phyloP scores from a whole-genome alignment of 2,888 invertebrate species.

The Pachymerium ferrugineum region DNA sequence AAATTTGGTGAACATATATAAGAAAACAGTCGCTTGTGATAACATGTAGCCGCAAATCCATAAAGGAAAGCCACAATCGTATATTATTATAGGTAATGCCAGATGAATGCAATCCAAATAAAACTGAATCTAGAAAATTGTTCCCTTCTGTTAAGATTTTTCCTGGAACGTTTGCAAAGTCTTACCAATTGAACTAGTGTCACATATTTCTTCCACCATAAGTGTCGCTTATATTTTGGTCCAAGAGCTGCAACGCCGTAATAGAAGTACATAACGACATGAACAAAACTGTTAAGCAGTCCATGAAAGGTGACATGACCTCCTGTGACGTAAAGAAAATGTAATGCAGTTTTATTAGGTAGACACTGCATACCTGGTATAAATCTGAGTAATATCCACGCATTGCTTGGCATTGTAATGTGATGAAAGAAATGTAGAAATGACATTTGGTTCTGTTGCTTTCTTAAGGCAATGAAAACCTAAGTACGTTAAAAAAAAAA shows the following conservation, averaged over 20 bases:
- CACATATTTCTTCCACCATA: conserved; percentile 12
- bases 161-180: not conserved
- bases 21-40: not conserved
- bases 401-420: not conserved
- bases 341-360: not conserved
- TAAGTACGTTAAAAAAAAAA: not conserved
- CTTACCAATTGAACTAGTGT: not conserved
- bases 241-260: not conserved
- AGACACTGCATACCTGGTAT: not conserved
- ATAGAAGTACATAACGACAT: not conserved
- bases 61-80: not conserved
- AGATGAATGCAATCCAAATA: conserved; percentile 13
- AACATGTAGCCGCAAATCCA: not conserved
- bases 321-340: not conserved
- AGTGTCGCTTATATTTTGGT: not conserved
- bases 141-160: too few species aligned
- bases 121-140: conserved; percentile 9
- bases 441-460: not conserved
- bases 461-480: conserved; percentile 1
- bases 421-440: conserved; percentile 1
- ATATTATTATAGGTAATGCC: not conserved
- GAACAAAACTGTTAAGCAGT: not conserved
- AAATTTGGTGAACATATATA: not conserved
- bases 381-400: not conserved
- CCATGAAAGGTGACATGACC: not conserved